Conservation (phyloP, 2,888 invertebrate genomes). For the Ochropacha duplaris region DNA sequence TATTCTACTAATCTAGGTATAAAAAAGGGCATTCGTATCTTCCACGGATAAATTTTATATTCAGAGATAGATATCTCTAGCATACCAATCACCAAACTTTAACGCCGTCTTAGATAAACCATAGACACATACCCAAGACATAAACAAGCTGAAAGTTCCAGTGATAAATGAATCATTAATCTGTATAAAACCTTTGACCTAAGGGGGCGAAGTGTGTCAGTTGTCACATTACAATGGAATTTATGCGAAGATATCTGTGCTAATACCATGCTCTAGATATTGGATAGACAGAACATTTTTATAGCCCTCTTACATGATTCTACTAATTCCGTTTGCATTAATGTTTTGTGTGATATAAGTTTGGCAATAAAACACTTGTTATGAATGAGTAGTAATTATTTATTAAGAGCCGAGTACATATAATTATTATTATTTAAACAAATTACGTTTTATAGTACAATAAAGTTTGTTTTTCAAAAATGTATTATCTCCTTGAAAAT, state of each 20-base stretch:
- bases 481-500: no score
- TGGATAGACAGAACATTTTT: background rate
- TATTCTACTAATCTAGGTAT: no score
- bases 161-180: constrained; percentile 1
- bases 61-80: no score
- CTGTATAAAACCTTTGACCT: background rate
- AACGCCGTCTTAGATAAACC: no score
- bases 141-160: background rate
- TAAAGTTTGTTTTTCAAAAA: no score
- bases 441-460: no score
- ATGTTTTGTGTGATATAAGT: background rate
- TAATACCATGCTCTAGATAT: background rate
- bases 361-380: background rate
- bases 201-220: background rate
- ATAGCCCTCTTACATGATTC: background rate
- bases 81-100: no score
- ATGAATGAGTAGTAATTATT: no score
- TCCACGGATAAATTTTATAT: no score
- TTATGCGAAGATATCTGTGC: background rate
- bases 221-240: background rate
- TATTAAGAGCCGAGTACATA: no score
- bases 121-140: background rate
- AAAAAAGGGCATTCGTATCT: no score
- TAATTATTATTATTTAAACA: no score
- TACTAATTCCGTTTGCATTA: background rate